Evolutionary conservation across 2,797 vertebrate species (phyloP), one percentile per base, ranked within the genome.

Genomic region (Catostomus latipinnis): DNA sequence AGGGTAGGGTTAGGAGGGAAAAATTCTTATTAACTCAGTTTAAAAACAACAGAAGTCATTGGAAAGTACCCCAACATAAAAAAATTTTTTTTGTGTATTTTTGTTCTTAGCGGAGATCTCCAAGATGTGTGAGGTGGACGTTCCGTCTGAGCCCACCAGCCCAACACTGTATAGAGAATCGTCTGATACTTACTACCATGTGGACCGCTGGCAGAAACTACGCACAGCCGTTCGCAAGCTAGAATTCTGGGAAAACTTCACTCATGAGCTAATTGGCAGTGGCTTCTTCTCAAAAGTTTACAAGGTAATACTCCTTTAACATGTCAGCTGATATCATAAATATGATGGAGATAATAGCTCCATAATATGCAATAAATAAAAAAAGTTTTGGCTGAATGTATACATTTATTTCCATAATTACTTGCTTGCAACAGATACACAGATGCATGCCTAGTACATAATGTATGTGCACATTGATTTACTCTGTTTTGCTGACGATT

Each of bases 271-370:
- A 6, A 94, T 96, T 1, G 96, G 95, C 66, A 95, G 91, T 0
- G 96, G 96, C 60, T 97, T 97, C 90, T 96, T 96, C 92, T 96
- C 96, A 83, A 95, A 93, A 86, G 96, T 97, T 58, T 97, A 95
- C 85, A 97, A 96, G 94, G 96, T 96, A 92, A 80, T 4, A 63
- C 11, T 6, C 7, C 12, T 8, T 53, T 53, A 8, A 53, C 3
- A 8, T 53, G 8, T 53, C 13, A 58, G 3, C 14, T 58, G 13
- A n/a, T 58, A 58, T 58, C 56, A 1, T 58, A 6, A 6, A 10
- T 13, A 4, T 12, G 43, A 62, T 62, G 60, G 10, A 12, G 22
- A 11, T 43, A 11, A 61, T 12, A 62, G 45, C 18, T 62, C 12
- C 0, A 43, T 43, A 43, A 13, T 12, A 62, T n/a, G 1, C 7